These are phyloP conservation scores for Dolichotis patagonum DNA, from an alignment of 2,113 vertebrate genomes.

Conservation along the genomic window DNA sequence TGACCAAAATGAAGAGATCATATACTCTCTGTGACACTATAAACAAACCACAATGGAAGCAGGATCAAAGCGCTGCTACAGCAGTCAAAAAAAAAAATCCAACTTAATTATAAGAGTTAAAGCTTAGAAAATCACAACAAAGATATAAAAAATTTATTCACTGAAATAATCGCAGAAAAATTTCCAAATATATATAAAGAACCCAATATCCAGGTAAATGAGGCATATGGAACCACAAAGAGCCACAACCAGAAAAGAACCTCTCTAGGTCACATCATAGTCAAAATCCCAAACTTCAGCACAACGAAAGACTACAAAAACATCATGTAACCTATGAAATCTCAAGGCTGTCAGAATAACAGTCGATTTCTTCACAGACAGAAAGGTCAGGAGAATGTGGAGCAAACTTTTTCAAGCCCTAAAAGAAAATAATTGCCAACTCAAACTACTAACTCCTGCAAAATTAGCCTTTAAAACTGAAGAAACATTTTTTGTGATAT, in stretches of 20 bases:
- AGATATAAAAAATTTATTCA: not conserved
- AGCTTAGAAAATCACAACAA: not conserved
- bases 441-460: not conserved
- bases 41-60: not conserved
- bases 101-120: not conserved
- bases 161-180: not conserved
- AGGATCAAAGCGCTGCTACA: not conserved
- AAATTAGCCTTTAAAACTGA: not conserved
- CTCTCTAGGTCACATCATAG: not conserved
- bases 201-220: not conserved
- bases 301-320: not conserved
- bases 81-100: not conserved
- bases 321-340: not conserved
- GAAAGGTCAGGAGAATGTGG: not conserved
- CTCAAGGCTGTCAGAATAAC: not conserved
- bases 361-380: not conserved
- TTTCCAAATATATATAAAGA: not conserved
- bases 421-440: not conserved
- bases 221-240: not conserved
- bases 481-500: not conserved
- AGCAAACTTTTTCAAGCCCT: not conserved
- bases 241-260: not conserved
- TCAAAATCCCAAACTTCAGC: not conserved
- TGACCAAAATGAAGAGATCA: not conserved
- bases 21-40: not conserved